phyloP scores from a whole-genome alignment of 2,797 vertebrate species.

The Aulostomus chinensis region DNA sequence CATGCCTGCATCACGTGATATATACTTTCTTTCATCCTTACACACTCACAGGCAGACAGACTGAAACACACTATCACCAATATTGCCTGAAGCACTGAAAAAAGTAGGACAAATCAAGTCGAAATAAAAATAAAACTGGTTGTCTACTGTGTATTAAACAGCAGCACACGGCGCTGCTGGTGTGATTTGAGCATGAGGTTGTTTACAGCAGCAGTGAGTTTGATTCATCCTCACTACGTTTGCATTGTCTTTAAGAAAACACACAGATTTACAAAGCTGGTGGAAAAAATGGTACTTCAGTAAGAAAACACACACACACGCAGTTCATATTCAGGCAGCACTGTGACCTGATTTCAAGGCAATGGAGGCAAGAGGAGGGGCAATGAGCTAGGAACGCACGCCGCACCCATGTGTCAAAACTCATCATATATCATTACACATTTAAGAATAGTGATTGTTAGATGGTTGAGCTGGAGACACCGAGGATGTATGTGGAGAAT shows the following conservation, averaged over 20 bases:
- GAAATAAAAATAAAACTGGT: conserved; percentile 52
- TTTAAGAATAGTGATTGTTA: conserved; percentile 55
- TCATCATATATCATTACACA: conserved; percentile 59
- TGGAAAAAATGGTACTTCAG: conserved; percentile 20
- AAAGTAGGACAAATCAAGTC: conserved; percentile 53
- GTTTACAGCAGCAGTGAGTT: conserved; percentile 41
- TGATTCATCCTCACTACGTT: too few species aligned
- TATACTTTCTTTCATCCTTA: conserved; percentile 2
- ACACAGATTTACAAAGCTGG: conserved; percentile 25
- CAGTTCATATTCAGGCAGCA: conserved; percentile 42
- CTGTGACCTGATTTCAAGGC: conserved; percentile 65
- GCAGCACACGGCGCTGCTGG: conserved; percentile 4
- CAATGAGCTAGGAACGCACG: conserved; percentile 28
- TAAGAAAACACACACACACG: conserved; percentile 17
- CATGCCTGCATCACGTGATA: conserved; percentile 28
- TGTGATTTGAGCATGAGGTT: conserved; percentile 37
- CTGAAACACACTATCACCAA: conserved; percentile 18
- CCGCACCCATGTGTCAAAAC: conserved; percentile 58
- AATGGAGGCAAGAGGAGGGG: conserved; percentile 47
- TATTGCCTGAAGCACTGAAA: conserved; percentile 34
- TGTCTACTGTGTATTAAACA: conserved; percentile 34
- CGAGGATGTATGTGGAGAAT: conserved; percentile 1
- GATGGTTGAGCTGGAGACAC: conserved; percentile 30
- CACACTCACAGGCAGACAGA: conserved; percentile 2
- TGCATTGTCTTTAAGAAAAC: conserved; percentile 32